Percentiles rank a stretch among this genome's conserved stretches.
Conservation (phyloP, 1,140 invertebrate genomes). For the Dreissena rostriformis region DNA sequence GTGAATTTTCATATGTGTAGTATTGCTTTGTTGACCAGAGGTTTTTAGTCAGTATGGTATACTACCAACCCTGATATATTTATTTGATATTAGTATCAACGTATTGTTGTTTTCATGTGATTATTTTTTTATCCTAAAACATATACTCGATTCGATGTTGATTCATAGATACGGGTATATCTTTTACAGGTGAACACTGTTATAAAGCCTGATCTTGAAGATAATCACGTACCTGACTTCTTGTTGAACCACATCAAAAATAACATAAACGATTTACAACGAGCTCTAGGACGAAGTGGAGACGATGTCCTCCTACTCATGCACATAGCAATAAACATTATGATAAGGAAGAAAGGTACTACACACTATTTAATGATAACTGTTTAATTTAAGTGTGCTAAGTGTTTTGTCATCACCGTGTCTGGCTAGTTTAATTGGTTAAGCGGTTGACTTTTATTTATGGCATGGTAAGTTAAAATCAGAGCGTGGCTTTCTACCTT, state of each 20-base stretch:
- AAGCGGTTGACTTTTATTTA: too few relatives aligned
- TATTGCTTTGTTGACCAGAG: too few relatives aligned
- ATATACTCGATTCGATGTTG: too few relatives aligned
- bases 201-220: slow-evolving; percentile 58
- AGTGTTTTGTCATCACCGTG: too few relatives aligned
- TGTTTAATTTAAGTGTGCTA: too few relatives aligned
- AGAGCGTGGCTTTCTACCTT: too few relatives aligned
- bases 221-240: slow-evolving; percentile 41
- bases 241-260: slow-evolving; percentile 63
- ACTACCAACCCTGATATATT: not conserved
- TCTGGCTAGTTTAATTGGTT: too few relatives aligned
- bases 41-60: too few relatives aligned
- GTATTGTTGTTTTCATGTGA: not conserved
- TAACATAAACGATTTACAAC: slow-evolving; percentile 62
- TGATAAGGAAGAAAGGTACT: slow-evolving; percentile 25
- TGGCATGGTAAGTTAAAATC: too few relatives aligned
- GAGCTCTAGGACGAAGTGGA: slow-evolving; percentile 56
- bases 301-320: slow-evolving; percentile 66
- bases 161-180: too few relatives aligned
- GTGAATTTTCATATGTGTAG: not conserved
- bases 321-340: slow-evolving; percentile 49
- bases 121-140: too few relatives aligned
- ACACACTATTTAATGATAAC: not conserved
- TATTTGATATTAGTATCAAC: not conserved
- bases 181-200: not conserved